These are phyloP conservation scores for Nineta flava DNA, from an alignment of 2,888 invertebrate species.

Conservation along the genomic window DNA sequence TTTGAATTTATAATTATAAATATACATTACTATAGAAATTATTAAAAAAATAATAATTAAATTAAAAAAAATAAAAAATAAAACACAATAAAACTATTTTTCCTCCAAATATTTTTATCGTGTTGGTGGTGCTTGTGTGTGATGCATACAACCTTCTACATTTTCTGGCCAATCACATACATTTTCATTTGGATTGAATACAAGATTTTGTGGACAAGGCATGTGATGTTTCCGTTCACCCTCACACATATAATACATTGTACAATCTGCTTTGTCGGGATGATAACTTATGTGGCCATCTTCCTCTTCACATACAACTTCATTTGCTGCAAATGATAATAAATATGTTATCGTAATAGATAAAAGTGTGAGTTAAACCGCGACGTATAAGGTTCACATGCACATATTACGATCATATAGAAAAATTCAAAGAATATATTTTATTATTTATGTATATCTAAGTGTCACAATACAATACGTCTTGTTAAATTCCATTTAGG, in stretches of 20 bases:
- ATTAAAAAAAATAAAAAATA: neutral
- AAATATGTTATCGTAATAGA: conserved; percentile 6
- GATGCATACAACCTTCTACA: conserved; percentile 69
- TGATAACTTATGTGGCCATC: conserved; percentile 94
- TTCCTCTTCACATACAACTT: conserved; percentile 80
- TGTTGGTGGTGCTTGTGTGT: conserved; percentile 46
- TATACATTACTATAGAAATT: no score
- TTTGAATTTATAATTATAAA: no score
- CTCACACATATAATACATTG: conserved; percentile 93
- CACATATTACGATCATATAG: no score
- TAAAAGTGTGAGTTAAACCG: no score
- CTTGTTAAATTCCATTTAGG: no score
- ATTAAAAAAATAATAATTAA: no score
- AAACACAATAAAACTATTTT: neutral
- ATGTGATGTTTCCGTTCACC: conserved; percentile 90
- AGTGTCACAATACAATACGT: no score
- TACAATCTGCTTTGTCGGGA: conserved; percentile 77
- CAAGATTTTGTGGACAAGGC: conserved; percentile 85
- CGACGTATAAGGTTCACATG: no score
- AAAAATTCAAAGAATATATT: no score
- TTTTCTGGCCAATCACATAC: conserved; percentile 96
- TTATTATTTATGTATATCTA: no score
- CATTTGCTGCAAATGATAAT: conserved; percentile 47
- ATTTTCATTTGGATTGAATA: conserved; percentile 83
- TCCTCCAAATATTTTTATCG: conserved; percentile 12